Conservation (phyloP, 2,113 vertebrate species). For the Myotis davidii region DNA sequence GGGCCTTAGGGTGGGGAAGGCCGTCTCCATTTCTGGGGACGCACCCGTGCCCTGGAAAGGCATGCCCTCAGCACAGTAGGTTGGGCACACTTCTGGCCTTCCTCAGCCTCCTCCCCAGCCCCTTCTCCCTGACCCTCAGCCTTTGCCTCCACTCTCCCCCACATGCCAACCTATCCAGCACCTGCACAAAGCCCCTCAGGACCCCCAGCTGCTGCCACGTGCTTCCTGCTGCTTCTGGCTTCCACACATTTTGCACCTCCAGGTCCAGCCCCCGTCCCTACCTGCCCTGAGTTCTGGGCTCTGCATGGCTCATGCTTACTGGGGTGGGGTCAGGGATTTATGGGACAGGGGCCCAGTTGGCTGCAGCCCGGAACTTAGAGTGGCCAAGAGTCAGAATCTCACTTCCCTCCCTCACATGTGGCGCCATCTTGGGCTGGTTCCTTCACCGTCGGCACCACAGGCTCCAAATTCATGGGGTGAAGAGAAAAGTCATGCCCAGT, state of each 20-base stretch:
- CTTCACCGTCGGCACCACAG: neutral
- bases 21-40: neutral
- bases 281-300: neutral
- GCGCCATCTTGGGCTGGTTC: neutral
- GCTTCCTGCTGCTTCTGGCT: neutral
- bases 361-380: neutral
- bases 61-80: accelerated
- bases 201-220: neutral
- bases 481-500: neutral
- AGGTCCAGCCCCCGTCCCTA: neutral
- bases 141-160: too few species aligned
- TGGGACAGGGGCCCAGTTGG: neutral
- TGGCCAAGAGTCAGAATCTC: neutral
- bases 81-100: too few species aligned
- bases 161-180: neutral
- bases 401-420: neutral
- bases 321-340: neutral
- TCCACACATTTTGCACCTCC: accelerated
- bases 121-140: neutral
- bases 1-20: neutral
- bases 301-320: neutral
- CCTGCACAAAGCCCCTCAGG: neutral
- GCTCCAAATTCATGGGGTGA: too few species aligned
- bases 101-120: neutral
- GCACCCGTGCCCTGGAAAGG: neutral